A percentile compares a stretch with the other conserved stretches of the same genome.
These are phyloP conservation scores for Lasioglossum malachurum DNA, from an alignment of 2,888 invertebrate species.

Conservation along the genomic window DNA sequence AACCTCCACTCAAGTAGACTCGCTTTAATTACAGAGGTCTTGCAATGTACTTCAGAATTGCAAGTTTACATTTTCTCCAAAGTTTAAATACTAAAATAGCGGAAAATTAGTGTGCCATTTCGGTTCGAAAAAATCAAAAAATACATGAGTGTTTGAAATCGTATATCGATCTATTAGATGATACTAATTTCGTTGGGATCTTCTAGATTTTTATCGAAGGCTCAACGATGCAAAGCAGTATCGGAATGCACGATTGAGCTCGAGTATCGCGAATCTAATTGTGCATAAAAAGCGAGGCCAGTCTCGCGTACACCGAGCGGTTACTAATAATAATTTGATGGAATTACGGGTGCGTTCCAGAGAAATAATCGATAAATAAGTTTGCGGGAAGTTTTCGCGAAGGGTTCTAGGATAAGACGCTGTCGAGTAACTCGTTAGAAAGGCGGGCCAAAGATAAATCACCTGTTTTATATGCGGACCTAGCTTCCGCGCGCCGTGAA, in stretches of 20 bases:
- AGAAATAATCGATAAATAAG: constrained; percentile 44
- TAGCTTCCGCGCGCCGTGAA: constrained; percentile 27
- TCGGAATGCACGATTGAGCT: neutral
- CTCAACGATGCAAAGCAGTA: neutral
- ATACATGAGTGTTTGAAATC: neutral
- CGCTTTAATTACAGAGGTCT: too few relatives aligned
- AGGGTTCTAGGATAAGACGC: constrained; percentile 30
- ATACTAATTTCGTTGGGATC: too few relatives aligned
- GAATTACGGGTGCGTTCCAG: neutral
- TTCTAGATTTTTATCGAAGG: too few relatives aligned
- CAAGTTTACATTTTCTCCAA: neutral
- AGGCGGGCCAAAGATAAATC: constrained; percentile 59
- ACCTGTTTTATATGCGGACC: constrained; percentile 65
- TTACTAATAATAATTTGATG: neutral
- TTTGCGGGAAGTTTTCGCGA: constrained; percentile 40
- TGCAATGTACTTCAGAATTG: neutral
- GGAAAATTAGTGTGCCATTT: neutral
- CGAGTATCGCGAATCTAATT: neutral
- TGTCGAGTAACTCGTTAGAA: constrained; percentile 60
- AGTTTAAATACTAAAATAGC: neutral
- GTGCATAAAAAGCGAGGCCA: too few relatives aligned
- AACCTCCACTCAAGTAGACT: neutral
- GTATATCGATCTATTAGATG: too few relatives aligned
- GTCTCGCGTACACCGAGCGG: neutral
- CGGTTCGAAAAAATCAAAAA: neutral